Conservation (phyloP, 1,140 invertebrate species). For the Harlomillsia oculata region DNA sequence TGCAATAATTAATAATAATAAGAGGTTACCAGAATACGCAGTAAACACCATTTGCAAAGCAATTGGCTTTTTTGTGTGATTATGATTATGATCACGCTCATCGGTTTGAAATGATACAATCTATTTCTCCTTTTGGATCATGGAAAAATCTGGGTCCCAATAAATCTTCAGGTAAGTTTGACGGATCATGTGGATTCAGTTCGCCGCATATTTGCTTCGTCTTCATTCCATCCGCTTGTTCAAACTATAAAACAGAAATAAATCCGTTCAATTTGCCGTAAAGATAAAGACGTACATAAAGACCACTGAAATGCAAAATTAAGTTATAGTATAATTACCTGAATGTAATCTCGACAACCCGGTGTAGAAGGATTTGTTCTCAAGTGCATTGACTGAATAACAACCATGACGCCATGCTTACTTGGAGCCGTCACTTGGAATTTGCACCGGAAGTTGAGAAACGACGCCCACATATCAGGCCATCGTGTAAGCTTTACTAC, state of each 20-base stretch:
- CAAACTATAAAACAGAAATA: slow-evolving; percentile 19
- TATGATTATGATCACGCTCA: background rate
- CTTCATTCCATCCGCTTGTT: slow-evolving; percentile 23
- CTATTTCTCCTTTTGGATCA: slow-evolving; percentile 24
- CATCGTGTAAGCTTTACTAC: slow-evolving; percentile 28
- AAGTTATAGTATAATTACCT: slow-evolving; percentile 15
- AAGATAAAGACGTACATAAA: too few species aligned
- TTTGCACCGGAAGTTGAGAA: slow-evolving; percentile 25
- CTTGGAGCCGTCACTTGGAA: slow-evolving; percentile 32
- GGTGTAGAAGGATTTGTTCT: slow-evolving; percentile 4
- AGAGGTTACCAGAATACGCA: slow-evolving; percentile 17
- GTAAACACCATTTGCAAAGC: slow-evolving; percentile 29
- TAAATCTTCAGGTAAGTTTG: slow-evolving; percentile 11
- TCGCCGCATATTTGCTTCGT: slow-evolving; percentile 26
- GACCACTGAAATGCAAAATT: too few species aligned
- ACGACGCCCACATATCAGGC: slow-evolving; percentile 9
- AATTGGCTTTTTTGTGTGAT: slow-evolving; percentile 1
- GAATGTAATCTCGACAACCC: slow-evolving; percentile 26
- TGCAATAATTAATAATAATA: background rate
- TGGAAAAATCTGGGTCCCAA: slow-evolving; percentile 27
- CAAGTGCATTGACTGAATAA: slow-evolving; percentile 23
- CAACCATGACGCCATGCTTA: slow-evolving; percentile 23
- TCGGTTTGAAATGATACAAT: slow-evolving; percentile 29
- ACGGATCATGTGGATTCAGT: slow-evolving; percentile 11
- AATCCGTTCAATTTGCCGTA: background rate